A percentile compares a stretch with the other conserved stretches of the same genome.
phyloP scores from a whole-genome alignment of 2,888 invertebrate genomes.

The Epinotia nisella region DNA sequence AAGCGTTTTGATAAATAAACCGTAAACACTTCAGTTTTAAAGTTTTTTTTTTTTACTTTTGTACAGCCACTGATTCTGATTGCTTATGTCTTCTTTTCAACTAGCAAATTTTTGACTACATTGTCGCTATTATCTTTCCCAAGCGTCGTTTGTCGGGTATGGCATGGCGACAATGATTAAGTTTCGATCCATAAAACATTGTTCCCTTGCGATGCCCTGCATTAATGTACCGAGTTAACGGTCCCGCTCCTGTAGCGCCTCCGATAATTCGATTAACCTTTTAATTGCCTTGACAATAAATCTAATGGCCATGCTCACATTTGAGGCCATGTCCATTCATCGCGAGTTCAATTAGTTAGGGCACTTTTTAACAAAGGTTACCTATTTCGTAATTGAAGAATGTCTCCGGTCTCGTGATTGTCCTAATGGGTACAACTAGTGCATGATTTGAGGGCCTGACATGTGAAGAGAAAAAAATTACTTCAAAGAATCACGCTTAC shows the following conservation, averaged over 20 bases:
- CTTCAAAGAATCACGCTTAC: constrained; percentile 41
- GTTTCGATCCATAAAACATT: background rate
- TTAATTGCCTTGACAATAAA: constrained; percentile 69
- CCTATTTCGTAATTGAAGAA: constrained; percentile 44
- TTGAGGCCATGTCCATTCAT: constrained; percentile 72
- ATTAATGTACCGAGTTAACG: constrained; percentile 31
- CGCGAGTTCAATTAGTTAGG: constrained; percentile 71
- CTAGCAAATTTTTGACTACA: background rate
- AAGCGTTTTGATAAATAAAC: background rate
- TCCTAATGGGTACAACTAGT: constrained; percentile 23
- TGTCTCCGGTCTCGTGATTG: constrained; percentile 28
- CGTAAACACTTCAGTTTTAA: background rate
- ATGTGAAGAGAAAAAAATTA: constrained; percentile 23
- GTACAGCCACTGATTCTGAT: background rate
- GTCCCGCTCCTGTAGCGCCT: constrained; percentile 32
- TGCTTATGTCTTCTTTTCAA: background rate
- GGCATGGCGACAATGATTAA: background rate
- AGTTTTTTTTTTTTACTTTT: background rate
- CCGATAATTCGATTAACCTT: constrained; percentile 77
- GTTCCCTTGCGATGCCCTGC: constrained; percentile 3
- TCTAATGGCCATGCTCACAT: constrained; percentile 66
- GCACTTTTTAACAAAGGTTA: constrained; percentile 53
- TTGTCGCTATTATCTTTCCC: background rate
- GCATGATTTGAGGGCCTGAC: constrained; percentile 20
- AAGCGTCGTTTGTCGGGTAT: background rate